phyloP scores from a whole-genome alignment of 1,140 invertebrate species.

The Achroia grisella region DNA sequence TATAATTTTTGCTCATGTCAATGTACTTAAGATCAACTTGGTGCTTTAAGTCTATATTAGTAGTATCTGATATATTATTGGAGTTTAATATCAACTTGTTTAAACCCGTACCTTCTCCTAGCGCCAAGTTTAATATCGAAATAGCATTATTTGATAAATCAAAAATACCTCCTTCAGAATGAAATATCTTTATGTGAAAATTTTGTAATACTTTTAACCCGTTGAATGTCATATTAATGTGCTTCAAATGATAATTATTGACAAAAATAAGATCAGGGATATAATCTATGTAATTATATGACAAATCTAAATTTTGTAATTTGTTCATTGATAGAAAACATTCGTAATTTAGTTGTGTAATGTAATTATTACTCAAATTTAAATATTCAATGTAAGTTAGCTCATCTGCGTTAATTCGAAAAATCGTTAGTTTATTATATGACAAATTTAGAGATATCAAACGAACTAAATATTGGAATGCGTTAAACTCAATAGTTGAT shows the following conservation, averaged over 20 bases:
- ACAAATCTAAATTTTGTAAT: slow-evolving; percentile 54
- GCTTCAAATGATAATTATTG: slow-evolving; percentile 34
- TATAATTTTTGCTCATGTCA: slow-evolving; percentile 43
- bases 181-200: slow-evolving; percentile 41
- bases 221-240: slow-evolving; percentile 47
- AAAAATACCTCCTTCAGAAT: slow-evolving; percentile 40
- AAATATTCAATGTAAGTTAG: slow-evolving; percentile 38
- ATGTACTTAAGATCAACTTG: slow-evolving; percentile 31
- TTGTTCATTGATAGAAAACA: slow-evolving; percentile 46
- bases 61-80: slow-evolving; percentile 42
- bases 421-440: slow-evolving; percentile 38
- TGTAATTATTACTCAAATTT: slow-evolving; percentile 50
- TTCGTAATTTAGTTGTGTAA: slow-evolving; percentile 34
- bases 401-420: slow-evolving; percentile 40
- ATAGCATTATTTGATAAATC: slow-evolving; percentile 54
- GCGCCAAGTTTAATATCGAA: slow-evolving; percentile 30
- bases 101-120: slow-evolving; percentile 36
- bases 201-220: slow-evolving; percentile 30
- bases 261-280: slow-evolving; percentile 38
- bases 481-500: slow-evolving; percentile 41
- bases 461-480: slow-evolving; percentile 38
- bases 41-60: slow-evolving; percentile 33
- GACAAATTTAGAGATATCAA: slow-evolving; percentile 44
- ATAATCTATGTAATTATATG: slow-evolving; percentile 41
- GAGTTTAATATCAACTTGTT: slow-evolving; percentile 33